These are phyloP conservation scores for Rhodeus uyekii DNA, from an alignment of 2,797 vertebrate species.

Conservation along the genomic window DNA sequence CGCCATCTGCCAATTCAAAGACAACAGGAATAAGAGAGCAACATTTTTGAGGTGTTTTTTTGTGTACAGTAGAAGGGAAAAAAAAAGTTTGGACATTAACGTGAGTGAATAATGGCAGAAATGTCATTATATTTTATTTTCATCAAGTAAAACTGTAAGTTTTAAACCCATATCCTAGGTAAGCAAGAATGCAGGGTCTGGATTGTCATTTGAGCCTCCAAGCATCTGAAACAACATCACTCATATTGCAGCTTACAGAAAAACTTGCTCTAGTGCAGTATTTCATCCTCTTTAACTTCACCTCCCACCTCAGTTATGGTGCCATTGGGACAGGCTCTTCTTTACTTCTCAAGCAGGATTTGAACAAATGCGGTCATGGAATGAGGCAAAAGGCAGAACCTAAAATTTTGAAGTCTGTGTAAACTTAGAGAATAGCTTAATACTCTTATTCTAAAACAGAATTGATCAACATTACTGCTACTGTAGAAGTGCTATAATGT, in stretches of 20 bases:
- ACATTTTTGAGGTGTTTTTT: background rate
- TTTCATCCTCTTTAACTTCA: constrained; percentile 4
- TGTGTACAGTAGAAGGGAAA: background rate
- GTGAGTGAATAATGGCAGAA: background rate
- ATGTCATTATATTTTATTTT: background rate
- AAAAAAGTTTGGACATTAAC: background rate
- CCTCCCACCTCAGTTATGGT: constrained; percentile 2
- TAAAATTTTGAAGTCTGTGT: background rate
- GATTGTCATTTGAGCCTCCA: constrained; percentile 14
- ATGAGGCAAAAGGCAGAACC: constrained; percentile 1
- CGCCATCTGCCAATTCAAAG: constrained; percentile 25
- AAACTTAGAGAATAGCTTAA: constrained; percentile 4
- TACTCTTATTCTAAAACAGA: too few species aligned
- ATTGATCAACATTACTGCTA: background rate
- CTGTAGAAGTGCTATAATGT: background rate
- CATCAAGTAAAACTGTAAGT: background rate
- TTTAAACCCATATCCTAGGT: background rate
- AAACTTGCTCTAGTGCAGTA: background rate
- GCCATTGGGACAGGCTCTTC: constrained; percentile 9
- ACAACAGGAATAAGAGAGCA: constrained; percentile 4
- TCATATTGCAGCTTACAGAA: background rate
- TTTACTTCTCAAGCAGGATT: background rate
- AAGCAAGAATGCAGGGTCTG: background rate
- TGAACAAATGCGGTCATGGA: background rate
- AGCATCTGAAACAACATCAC: background rate